Percentiles rank a stretch among this genome's conserved stretches.
These are phyloP conservation scores for Ferdinandea cuprea DNA, from an alignment of 2,888 invertebrate genomes.

Conservation along the genomic window DNA sequence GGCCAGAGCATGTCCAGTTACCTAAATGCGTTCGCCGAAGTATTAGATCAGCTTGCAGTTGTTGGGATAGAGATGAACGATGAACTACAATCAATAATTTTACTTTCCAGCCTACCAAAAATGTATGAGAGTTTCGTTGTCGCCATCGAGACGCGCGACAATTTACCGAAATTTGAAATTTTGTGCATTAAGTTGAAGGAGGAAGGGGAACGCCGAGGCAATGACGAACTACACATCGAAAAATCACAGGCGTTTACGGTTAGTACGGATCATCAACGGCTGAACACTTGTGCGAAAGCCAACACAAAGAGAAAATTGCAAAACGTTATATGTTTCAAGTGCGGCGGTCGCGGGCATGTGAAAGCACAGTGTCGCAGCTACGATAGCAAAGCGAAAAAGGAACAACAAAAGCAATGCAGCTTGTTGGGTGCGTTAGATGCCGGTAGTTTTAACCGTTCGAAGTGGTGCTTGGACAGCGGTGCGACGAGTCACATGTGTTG, in stretches of 20 bases:
- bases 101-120: constrained; percentile 44
- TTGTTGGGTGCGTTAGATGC: constrained; percentile 32
- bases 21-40: constrained; percentile 34
- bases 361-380: constrained; percentile 34
- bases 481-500: constrained; percentile 45
- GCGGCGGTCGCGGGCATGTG: constrained; percentile 33
- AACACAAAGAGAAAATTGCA: constrained; percentile 21
- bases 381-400: constrained; percentile 16
- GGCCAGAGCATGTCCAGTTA: constrained; percentile 45
- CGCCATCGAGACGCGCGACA: constrained; percentile 47
- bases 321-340: constrained; percentile 33
- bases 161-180: constrained; percentile 32
- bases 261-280: constrained; percentile 18
- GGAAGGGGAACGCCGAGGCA: constrained; percentile 19
- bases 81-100: constrained; percentile 37
- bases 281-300: constrained; percentile 22
- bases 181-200: constrained; percentile 29
- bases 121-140: constrained; percentile 44
- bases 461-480: constrained; percentile 40
- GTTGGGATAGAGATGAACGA: constrained; percentile 43
- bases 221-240: constrained; percentile 9
- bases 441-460: constrained; percentile 27
- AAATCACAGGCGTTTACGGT: constrained; percentile 20
- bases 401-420: constrained; percentile 38
- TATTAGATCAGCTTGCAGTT: constrained; percentile 30